Base-by-base conservation (phyloP, 92 coral and sea anemone species). In the Epizoanthus fatuus region DNA sequence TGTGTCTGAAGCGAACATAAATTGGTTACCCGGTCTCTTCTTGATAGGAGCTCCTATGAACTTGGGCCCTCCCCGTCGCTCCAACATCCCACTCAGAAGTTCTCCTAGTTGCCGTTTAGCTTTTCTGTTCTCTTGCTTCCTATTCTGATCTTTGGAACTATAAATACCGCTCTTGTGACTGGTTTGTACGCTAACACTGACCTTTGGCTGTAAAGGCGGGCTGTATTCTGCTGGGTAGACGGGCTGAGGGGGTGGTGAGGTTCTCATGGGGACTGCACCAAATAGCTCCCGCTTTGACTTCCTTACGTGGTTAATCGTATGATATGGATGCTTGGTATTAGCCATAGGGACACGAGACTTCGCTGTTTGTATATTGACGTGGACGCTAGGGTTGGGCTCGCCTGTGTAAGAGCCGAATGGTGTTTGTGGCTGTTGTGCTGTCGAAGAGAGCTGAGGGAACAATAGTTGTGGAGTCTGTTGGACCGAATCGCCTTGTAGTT, bases 11-110 rank as follows among this genome's bases (percentile, higher is more conserved):
- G 70, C 72, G n/a, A 84, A 55, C 69, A 84, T 87, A 29, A 82
- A 86, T 49, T 86, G 72, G 47, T 80, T 84, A 66, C 69, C 88
- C 55, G 89, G 77, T 51, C 85, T 88, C 84, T 88, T 91, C 39
- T 86, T 90, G 38, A 87, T 77, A 15, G 92, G 66, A 55, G 77
- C 89, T 16, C 79, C 79, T n/a, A 90, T n/a, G 16, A 87, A 62
- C 58, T 88, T 93, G 45, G 97, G 91, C 3, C 93, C 92, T 4
- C 97, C 82, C 32, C 98, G 87, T 38, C 98, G 83, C 64, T 90
- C 92, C 32, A 94, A 47, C 7, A 92, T 65, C 29, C 91, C 84
- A 64, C 64, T 87, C 15, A 91, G 74, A 29, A 94, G 86, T 59
- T 89, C 74, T 55, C 80, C 91, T 49, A 94, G 85, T 81, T 94